Base-by-base conservation (phyloP, 2,797 vertebrate genomes). In the Gymnothorax javanicus region DNA sequence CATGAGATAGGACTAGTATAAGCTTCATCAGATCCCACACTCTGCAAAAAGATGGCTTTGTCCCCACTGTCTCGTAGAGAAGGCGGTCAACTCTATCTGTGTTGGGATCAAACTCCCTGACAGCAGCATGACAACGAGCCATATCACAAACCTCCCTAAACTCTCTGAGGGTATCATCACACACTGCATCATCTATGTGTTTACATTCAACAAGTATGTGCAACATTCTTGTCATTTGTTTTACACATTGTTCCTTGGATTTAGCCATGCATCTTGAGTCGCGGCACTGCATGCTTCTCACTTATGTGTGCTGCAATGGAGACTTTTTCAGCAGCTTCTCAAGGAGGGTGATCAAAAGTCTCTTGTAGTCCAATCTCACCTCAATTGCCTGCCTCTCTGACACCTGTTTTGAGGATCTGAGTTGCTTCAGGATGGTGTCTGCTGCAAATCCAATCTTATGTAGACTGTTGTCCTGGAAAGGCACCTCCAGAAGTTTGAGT, bases 251-350 rank as follows among this genome's bases (percentile, higher is more conserved):
- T 56, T 86, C 84, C 54, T 87, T 87, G 43, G 8, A 64, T 87
- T 25, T 43, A 82, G 84, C 77, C 77, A 90, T 89, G 9, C n/a
- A 50, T 89, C 69, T 86, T 43, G 88, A 85, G 79, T 88, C 88
- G 73, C 88, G 88, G 81, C 86, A 90, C 86, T 89, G 59, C 83
- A 89, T 88, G 83, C 71, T 87, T 89, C 87, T 84, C 62, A 87
- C 87, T 81, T 85, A 75, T 23, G 23, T 56, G 56, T 89, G 56
- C 33, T 90, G 83, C 27, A 88, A 69, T 85, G 87, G 87, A 64
- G 85, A 54, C 81, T 88, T 89, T 69, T 89, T 86, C 54, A 90
- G 71, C 17, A 89, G 58, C 56, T 88, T 90, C 8, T 83, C 59
- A 82, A 87, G 67, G 73, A 89, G 88, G 69, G 54, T 60, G n/a